Base-by-base conservation (phyloP, 2,888 invertebrate species). In the Agonopterix heracliana region DNA sequence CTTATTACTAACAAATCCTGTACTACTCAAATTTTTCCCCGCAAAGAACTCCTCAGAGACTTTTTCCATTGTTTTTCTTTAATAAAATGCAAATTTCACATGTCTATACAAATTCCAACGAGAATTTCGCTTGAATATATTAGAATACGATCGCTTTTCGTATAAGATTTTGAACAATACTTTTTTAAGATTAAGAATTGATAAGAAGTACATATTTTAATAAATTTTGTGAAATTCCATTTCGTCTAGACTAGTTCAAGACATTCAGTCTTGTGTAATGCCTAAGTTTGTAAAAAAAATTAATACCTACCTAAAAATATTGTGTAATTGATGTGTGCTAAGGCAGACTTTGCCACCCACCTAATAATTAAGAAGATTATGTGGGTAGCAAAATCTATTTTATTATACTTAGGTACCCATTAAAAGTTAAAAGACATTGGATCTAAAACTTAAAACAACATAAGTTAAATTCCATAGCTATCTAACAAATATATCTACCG, bases 81-180 rank as follows among this genome's bases (percentile, higher is more conserved):
- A 46, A 50, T 34, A 52, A 53, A 50, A 58, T 57, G 56, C 57
- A 59, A 60, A 59, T 54, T 48, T 11, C 17, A 34, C 43, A 41
- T 44, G n/a, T 48, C 26, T 41, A 47, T 44, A 46, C 45, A 57
- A 59, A 59, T 58, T 51, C 45, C 57, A 57, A 59, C 56, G 55
- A 62, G 65, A 65, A 62, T 59, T 59, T 51, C 52, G 52, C 55
- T 63, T 65, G 72, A 72, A 74, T 71, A 70, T 66, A 73, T 74
- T 74, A 71, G 67, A 73, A 72, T 74, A 72, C 60, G 59, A 61
- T 60, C 62, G 60, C 53, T 57, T 55, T 61, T 63, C 54, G 51
- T 52, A 53, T 57, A 55, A 52, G 57, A 60, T 50, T 55, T 59
- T 45, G 50, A 52, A 51, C 52, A 51, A 50, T 52, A 50, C 47